Base-by-base conservation (phyloP, 2,797 vertebrate species). In the Poecilia picta region DNA sequence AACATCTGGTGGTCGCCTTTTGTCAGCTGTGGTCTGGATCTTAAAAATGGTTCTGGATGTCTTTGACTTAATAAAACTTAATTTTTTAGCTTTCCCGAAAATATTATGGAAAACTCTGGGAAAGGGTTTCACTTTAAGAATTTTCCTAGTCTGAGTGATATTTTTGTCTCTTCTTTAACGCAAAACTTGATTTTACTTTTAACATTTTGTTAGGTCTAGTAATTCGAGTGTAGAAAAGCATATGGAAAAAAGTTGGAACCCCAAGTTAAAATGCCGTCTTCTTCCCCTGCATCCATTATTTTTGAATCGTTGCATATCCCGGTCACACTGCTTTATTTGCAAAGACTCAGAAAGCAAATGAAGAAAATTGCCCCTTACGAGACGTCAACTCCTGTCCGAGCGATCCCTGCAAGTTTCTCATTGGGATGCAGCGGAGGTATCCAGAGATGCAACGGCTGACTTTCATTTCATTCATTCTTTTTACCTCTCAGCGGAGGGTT, bases 401-500 rank as follows among this genome's bases (percentile, higher is more conserved):
- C 57, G 80, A 59, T 74, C 46, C 36, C 18, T 28, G 28, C 70
- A 74, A 33, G 53, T 76, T 87, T 83, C 71, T 77, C 78, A 92
- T 87, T 77, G 76, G 55, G 81, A 89, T 89, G 92, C 77, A 46
- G 77, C 13, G 3, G 86, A 62, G 82, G 88, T 83, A 89, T 80
- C 76, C 49, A 82, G 81, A 81, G 84, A 88, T 79, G 86, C 72
- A 73, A 57, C 81, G 82, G 81, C 73, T 70, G 89, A 59, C 88
- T 87, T 85, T 92, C 91, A 92, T 93, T 90, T 92, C 77, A 88
- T 82, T 91, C 91, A 92, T 94, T 94, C 90, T 86, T 89, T 93
- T 88, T 93, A 89, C 86, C 83, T 90, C 90, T 80, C 80, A 75
- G 89, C 85, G 83, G 81, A 89, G 83, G 82, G 79, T 81, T 91